Base-by-base conservation (phyloP, 2,888 invertebrate genomes). In the Cremastobaeus sp. region DNA sequence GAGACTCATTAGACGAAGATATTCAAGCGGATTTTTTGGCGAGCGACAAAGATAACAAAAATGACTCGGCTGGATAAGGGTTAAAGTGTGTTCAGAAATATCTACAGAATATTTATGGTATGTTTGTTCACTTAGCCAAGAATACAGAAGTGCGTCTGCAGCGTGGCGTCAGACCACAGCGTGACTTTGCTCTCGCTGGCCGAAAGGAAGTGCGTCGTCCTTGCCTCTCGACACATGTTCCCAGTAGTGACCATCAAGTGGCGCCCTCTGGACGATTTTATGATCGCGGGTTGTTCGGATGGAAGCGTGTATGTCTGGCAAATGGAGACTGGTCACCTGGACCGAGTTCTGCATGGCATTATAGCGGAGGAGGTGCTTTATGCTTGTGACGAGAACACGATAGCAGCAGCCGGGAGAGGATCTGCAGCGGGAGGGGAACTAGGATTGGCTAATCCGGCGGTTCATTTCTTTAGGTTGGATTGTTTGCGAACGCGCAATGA, bases 231-330 rank as follows among this genome's bases (percentile, higher is more conserved):
- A 12, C 99, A 99, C 88, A 90, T 98, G 32, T 99, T 98, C 88
- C 99, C 99, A 0, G 96, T 99, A 17, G 94, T 96, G 17, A 94
- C 93, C 21, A 97, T 99, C 78, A 97, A 98, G 86, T 98, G 98
- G 97, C 91, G 98, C 37, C 98, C 99, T 0, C 90, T 97, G 1
- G 99, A 99, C 85, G 99, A 99, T 88, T 99, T 98, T 86, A 95
- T 99, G 91, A 95, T 98, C 77, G 96, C 99, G 12, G 97, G 96
- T 0, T 98, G 98, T 87, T 95, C 96, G 4, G 99, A 99, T 88
- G 98, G 98, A 1, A 96, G 98, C 0, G 98, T 99, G 1, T 98
- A 98, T 88, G 97, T 99, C 0, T 99, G 99, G 99, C 99, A 99
- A 90, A 99, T 99, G 98, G 99, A 99, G 89, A 99, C 99, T 1